phyloP scores from a whole-genome alignment of 2,888 invertebrate species.

The Ptychoptera contaminata region DNA sequence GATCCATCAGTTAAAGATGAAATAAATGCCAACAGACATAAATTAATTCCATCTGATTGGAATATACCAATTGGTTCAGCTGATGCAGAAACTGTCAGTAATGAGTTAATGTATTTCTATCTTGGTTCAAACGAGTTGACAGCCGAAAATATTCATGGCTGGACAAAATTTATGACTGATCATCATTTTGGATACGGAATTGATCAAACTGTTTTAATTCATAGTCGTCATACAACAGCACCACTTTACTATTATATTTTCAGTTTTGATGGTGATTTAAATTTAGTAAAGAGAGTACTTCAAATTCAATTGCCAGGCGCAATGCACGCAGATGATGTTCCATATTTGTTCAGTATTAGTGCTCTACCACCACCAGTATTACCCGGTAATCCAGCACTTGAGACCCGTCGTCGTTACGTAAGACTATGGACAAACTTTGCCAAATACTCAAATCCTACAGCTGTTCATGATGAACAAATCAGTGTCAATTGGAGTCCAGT shows the following conservation, averaged over 20 bases:
- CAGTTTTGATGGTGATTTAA: constrained; percentile 7
- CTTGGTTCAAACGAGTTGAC: constrained; percentile 5
- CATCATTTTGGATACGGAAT: constrained; percentile 7
- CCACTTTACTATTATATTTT: constrained; percentile 9
- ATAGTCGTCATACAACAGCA: constrained; percentile 3
- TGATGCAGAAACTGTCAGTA: constrained; percentile 2
- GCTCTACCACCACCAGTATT: constrained; percentile 17
- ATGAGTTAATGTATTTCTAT: constrained; percentile 7
- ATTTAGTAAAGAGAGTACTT: constrained; percentile 6
- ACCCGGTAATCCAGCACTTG: constrained; percentile 27
- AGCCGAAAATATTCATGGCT: constrained; percentile 1
- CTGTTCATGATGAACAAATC: background rate
- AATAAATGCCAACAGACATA: constrained; percentile 6
- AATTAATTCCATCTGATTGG: constrained; percentile 5
- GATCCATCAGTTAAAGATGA: background rate
- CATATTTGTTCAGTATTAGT: constrained; percentile 28
- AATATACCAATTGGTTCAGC: constrained; percentile 2
- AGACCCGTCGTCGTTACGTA: constrained; percentile 27
- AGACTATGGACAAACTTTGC: constrained; percentile 38
- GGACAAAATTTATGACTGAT: constrained; percentile 7
- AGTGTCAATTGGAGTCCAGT: constrained; percentile 29
- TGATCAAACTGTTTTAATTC: constrained; percentile 7
- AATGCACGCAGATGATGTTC: constrained; percentile 31
- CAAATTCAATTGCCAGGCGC: constrained; percentile 13
- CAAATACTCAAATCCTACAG: constrained; percentile 16